Evolutionary conservation across 2,888 invertebrate genomes (phyloP), one percentile per base, ranked within the genome.

Genomic region (Tortricodes alternella): DNA sequence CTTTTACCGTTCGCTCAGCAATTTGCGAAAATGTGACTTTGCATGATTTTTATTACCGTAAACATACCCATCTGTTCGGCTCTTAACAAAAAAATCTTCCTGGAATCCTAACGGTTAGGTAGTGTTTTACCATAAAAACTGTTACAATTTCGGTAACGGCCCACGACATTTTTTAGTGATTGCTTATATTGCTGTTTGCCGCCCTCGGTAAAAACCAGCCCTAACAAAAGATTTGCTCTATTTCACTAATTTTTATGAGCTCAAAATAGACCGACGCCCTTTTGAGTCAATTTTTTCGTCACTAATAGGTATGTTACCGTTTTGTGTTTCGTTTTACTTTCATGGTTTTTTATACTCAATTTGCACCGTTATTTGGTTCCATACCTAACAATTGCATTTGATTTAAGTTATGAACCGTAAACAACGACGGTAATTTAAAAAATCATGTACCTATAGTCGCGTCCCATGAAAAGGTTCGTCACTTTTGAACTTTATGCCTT

Each of bases 61-160:
- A 11, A 6, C 24, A 5, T 15, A 34, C 35, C 19, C 37, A 37
- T 19, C 29, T 7, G 37, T 37, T 27, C 3, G 9, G 11, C 16
- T 19, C n/a, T 32, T 3, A n/a, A 23, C 23, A 24, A 39, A 32
- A 46, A 43, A 48, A 19, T 8, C 3, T 49, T 55, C 55, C 35
- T n/a, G 19, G 48, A 55, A 55, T 9, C 9, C 9, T 56, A 52
- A 58, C 48, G 46, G 43, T 50, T 56, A 59, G 62, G 35, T 60
- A 46, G 27, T 66, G 62, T 46, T 29, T 59, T 34, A 60, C 55
- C 65, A 68, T 65, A 67, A 71, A 76, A 68, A 64, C 78, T 83
- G 82, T 78, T 82, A 83, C 78, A 83, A 80, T 69, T 81, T 84
- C 32, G 49, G 56, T 56, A 84, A 83, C 80, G 75, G 80, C 65